Evolutionary conservation across 2,797 vertebrate species (phyloP).

Genomic region (Natrix natrix): DNA sequence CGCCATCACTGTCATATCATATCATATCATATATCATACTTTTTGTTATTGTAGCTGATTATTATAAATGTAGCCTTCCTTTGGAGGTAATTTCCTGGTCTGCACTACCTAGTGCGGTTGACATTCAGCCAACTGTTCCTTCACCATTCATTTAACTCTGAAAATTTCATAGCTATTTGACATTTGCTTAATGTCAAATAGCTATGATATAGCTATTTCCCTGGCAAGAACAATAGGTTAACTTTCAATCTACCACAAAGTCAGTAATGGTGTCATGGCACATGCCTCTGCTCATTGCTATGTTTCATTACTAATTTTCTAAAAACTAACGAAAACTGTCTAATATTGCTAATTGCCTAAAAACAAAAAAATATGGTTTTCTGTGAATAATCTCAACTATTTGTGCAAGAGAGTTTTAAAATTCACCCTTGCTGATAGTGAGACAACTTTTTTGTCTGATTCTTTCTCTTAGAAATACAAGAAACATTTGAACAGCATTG

Average conservation of each 20-base stretch:
- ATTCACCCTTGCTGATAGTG: not conserved
- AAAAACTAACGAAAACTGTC: not conserved
- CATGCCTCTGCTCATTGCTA: not conserved
- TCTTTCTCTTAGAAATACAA: constrained; percentile 6
- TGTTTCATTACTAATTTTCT: not conserved
- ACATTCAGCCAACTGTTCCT: not conserved
- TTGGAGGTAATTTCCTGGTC: not conserved
- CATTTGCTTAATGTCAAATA: not conserved
- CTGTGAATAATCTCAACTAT: not conserved
- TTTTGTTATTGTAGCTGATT: not conserved
- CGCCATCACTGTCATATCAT: too few relatives aligned
- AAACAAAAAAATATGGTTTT: not conserved
- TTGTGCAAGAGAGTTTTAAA: not conserved
- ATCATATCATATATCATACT: too few relatives aligned
- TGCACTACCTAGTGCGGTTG: not conserved
- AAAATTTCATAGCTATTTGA: not conserved
- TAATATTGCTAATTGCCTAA: not conserved
- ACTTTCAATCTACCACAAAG: not conserved
- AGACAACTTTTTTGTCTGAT: not conserved
- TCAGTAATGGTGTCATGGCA: not conserved
- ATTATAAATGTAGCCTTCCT: not conserved
- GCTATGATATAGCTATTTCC: not conserved
- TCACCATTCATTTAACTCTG: not conserved
- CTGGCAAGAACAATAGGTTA: not conserved
- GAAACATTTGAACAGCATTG: not conserved